A percentile compares a stretch with the other conserved stretches of the same genome.
Conservation (phyloP, 1,140 invertebrate genomes). For the Drosophila equinoxialis region DNA sequence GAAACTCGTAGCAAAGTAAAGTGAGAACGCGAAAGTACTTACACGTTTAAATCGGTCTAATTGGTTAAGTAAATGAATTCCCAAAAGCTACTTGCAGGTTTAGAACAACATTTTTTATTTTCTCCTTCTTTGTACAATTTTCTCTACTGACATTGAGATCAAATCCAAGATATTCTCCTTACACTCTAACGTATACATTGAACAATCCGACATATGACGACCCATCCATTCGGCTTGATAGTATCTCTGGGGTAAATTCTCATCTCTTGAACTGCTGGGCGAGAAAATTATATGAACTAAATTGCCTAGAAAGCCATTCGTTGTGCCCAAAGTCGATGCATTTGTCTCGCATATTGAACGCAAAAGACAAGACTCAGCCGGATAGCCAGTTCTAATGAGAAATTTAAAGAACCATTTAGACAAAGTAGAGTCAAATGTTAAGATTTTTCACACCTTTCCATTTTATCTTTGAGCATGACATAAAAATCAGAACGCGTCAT, state of each 20-base stretch:
- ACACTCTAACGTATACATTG: constrained; percentile 74
- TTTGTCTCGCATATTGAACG: constrained; percentile 77
- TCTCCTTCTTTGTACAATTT: constrained; percentile 43
- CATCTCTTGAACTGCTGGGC: constrained; percentile 85
- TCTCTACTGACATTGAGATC: constrained; percentile 67
- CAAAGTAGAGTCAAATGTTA: neutral
- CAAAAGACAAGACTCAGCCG: constrained; percentile 60
- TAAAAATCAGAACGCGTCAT: constrained; percentile 66
- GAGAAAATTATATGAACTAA: constrained; percentile 82
- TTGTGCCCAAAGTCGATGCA: constrained; percentile 62
- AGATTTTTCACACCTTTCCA: constrained; percentile 50
- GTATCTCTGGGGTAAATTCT: constrained; percentile 84
- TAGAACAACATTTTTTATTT: constrained; percentile 59
- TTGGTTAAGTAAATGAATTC: constrained; percentile 24
- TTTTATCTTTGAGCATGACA: constrained; percentile 63
- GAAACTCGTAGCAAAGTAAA: neutral
- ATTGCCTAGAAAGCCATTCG: constrained; percentile 72
- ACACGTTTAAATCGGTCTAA: constrained; percentile 17
- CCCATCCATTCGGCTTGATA: constrained; percentile 85
- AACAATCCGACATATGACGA: constrained; percentile 67
- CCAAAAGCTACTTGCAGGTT: neutral
- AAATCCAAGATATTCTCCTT: constrained; percentile 63
- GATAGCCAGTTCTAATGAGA: constrained; percentile 54
- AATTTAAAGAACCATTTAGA: neutral
- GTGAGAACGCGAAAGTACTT: constrained; percentile 5